Percentiles rank a stretch among this genome's conserved stretches.
These are phyloP conservation scores for Sphenopsis melanotis DNA, from an alignment of 2,797 vertebrate genomes.

Conservation along the genomic window DNA sequence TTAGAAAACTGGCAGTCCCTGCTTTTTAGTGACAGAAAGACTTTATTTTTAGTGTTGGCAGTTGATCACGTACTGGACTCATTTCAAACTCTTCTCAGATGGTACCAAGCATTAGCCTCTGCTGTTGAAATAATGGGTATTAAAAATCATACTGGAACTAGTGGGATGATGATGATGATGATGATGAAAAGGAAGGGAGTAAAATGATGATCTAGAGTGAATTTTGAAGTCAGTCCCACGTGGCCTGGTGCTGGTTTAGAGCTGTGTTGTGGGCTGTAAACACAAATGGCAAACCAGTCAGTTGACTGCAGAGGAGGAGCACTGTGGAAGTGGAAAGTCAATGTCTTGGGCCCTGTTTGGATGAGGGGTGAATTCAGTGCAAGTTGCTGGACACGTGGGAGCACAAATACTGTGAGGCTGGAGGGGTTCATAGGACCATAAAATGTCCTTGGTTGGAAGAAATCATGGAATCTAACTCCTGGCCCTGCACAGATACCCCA, in stretches of 20 bases:
- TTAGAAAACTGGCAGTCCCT: conserved; percentile 41
- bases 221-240: background rate
- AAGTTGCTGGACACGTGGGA: background rate
- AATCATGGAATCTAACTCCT: background rate
- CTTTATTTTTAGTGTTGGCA: conserved; percentile 59
- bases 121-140: conserved; percentile 27
- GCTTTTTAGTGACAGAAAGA: conserved; percentile 40
- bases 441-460: background rate
- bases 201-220: background rate
- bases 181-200: background rate
- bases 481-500: background rate
- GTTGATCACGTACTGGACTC: background rate
- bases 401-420: background rate
- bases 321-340: background rate
- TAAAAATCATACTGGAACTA: conserved; percentile 28
- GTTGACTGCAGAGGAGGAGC: rapidly evolving
- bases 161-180: background rate
- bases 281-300: background rate
- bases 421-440: background rate
- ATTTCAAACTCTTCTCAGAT: conserved; percentile 37
- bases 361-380: background rate
- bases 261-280: background rate
- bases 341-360: background rate
- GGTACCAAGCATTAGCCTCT: background rate
- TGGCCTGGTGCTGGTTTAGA: background rate